phyloP scores from a whole-genome alignment of 2,888 invertebrate species.

The Cryptocephalus primarius region DNA sequence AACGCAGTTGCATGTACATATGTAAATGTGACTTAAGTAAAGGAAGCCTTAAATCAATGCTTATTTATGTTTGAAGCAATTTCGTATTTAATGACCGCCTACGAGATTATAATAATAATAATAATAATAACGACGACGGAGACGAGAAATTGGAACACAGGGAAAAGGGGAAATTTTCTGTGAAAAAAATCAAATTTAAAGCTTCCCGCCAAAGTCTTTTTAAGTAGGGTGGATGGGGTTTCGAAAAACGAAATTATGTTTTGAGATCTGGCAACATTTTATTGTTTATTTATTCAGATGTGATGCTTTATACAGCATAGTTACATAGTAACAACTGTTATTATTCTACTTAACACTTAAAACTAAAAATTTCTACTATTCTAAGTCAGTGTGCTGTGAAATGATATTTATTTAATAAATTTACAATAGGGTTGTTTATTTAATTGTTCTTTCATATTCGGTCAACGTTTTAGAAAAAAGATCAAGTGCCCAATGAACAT shows the following conservation, averaged over 20 bases:
- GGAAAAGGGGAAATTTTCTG: no score
- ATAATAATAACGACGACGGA: no score
- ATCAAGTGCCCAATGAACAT: conserved; percentile 30
- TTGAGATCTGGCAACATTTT: conserved; percentile 52
- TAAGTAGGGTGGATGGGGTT: no score
- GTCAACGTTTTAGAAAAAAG: conserved; percentile 25
- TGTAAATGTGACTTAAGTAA: conserved; percentile 4
- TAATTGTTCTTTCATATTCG: conserved; percentile 16
- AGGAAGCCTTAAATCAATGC: conserved; percentile 14
- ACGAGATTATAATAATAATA: conserved; percentile 1
- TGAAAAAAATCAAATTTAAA: no score
- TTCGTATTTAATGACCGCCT: conserved; percentile 14
- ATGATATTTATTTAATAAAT: conserved; percentile 27
- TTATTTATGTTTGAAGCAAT: conserved; percentile 11
- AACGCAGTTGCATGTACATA: no score
- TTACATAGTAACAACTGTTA: conserved; percentile 60
- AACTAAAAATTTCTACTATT: conserved; percentile 56
- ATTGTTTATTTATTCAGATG: conserved; percentile 51
- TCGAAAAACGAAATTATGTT: no score
- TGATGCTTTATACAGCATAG: conserved; percentile 57
- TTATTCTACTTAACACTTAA: conserved; percentile 50
- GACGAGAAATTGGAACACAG: no score
- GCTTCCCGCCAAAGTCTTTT: no score
- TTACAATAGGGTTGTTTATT: conserved; percentile 11
- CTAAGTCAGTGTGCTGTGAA: conserved; percentile 36